A percentile compares a stretch with the other conserved stretches of the same genome.
Evolutionary conservation across 2,888 invertebrate species (phyloP).

Genomic region (Drosophila paranaensis): DNA sequence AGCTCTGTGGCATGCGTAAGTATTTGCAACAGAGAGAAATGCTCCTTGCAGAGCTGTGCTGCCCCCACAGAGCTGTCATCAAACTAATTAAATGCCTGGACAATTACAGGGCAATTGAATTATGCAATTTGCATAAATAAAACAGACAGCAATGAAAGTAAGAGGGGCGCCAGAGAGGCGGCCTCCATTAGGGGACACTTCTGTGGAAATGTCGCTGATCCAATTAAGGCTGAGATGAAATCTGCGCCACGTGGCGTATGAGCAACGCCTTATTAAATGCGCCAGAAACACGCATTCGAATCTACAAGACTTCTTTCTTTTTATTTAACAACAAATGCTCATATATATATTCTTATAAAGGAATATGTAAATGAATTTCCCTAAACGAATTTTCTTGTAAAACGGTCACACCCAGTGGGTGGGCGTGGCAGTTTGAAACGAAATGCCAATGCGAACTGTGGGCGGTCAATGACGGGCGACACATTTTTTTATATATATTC

Average conservation of each 20-base stretch:
- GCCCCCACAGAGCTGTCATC: constrained; percentile 2
- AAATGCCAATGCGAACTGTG: constrained; percentile 38
- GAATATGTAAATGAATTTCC: constrained; percentile 57
- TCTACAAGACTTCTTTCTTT: constrained; percentile 26
- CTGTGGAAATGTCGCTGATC: constrained; percentile 35
- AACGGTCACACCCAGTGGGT: constrained; percentile 62
- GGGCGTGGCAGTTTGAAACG: not conserved
- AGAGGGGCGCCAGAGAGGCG: not conserved
- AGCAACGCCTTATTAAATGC: constrained; percentile 61
- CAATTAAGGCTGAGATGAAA: constrained; percentile 51
- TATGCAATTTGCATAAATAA: constrained; percentile 60
- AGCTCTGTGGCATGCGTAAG: not conserved
- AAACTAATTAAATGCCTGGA: constrained; percentile 31
- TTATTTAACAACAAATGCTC: constrained; percentile 10
- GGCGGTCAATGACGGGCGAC: constrained; percentile 59
- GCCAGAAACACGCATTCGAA: constrained; percentile 33
- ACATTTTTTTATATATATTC: constrained; percentile 38
- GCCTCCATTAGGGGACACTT: constrained; percentile 32
- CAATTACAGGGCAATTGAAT: constrained; percentile 57
- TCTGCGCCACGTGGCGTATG: constrained; percentile 70
- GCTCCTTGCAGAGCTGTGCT: not conserved
- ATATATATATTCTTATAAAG: not conserved
- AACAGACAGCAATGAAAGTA: constrained; percentile 1
- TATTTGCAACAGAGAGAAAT: not conserved
- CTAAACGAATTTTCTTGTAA: constrained; percentile 77